Conservation (phyloP, 2,113 vertebrate genomes). For the Forbesichthys agassizii region DNA sequence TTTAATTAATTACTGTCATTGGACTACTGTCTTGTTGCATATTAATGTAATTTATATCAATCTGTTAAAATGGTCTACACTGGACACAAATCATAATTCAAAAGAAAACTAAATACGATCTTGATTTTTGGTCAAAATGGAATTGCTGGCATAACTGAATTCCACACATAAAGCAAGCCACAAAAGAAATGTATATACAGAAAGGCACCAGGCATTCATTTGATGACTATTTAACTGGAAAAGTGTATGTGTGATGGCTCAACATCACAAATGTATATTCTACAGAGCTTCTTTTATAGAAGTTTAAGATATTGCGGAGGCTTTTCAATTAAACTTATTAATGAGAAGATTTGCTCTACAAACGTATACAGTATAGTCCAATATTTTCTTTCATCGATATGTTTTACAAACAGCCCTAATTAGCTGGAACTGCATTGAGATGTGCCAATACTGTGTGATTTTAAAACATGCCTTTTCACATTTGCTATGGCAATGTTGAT, state of each 20-base stretch:
- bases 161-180: neutral
- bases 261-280: neutral
- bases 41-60: slow-evolving; percentile 31
- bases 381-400: slow-evolving; percentile 31
- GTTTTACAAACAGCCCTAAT: slow-evolving; percentile 45
- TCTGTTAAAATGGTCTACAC: slow-evolving; percentile 43
- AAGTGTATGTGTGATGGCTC: neutral
- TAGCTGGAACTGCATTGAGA: slow-evolving; percentile 44
- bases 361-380: slow-evolving; percentile 31
- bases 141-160: neutral
- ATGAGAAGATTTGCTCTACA: slow-evolving; percentile 33
- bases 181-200: neutral
- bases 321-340: slow-evolving; percentile 26
- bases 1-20: slow-evolving; percentile 40
- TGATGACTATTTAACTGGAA: neutral
- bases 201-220: neutral
- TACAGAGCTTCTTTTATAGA: neutral
- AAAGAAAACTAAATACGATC: slow-evolving; percentile 6
- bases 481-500: slow-evolving; percentile 56
- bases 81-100: slow-evolving; percentile 32
- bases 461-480: slow-evolving; percentile 58
- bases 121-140: slow-evolving; percentile 36
- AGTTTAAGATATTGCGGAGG: slow-evolving; percentile 35
- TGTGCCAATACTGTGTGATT: slow-evolving; percentile 46
- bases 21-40: slow-evolving; percentile 46